Evolutionary conservation across 2,888 invertebrate species (phyloP).

Genomic region (Ennomos quercinarius): DNA sequence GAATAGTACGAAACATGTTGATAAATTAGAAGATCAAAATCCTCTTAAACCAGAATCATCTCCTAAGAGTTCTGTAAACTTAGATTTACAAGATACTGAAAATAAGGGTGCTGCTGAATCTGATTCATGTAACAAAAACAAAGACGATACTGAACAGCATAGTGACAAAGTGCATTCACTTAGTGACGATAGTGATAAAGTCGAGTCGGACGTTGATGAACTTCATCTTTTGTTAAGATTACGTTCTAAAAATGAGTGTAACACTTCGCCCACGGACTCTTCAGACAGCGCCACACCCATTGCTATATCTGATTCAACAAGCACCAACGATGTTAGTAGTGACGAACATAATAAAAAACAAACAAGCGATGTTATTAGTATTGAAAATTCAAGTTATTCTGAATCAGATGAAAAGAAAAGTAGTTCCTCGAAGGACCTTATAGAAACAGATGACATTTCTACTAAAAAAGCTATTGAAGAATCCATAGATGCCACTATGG

Average conservation of each 20-base stretch:
- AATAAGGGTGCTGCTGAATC: background rate
- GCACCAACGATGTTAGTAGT: constrained; percentile 42
- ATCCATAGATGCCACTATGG: constrained; percentile 35
- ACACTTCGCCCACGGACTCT: constrained; percentile 58
- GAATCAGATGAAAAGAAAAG: constrained; percentile 60
- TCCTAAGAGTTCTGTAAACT: background rate
- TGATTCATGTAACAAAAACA: constrained; percentile 8
- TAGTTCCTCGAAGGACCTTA: constrained; percentile 7
- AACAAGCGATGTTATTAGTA: constrained; percentile 67
- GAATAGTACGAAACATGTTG: constrained; percentile 21
- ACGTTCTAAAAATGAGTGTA: constrained; percentile 61
- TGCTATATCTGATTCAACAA: constrained; percentile 65
- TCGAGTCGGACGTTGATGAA: constrained; percentile 73
- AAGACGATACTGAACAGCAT: constrained; percentile 20
- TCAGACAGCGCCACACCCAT: constrained; percentile 68
- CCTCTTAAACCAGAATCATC: background rate
- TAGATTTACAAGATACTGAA: constrained; percentile 1
- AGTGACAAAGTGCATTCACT: constrained; percentile 49
- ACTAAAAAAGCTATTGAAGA: constrained; percentile 1
- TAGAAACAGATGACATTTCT: constrained; percentile 1
- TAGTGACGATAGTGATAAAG: constrained; percentile 54
- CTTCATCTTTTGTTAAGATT: constrained; percentile 71
- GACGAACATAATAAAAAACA: constrained; percentile 44
- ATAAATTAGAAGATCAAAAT: constrained; percentile 22
- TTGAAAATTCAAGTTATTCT: constrained; percentile 78